phyloP scores from a whole-genome alignment of 2,113 vertebrate genomes.

The Orthonyx spaldingii region DNA sequence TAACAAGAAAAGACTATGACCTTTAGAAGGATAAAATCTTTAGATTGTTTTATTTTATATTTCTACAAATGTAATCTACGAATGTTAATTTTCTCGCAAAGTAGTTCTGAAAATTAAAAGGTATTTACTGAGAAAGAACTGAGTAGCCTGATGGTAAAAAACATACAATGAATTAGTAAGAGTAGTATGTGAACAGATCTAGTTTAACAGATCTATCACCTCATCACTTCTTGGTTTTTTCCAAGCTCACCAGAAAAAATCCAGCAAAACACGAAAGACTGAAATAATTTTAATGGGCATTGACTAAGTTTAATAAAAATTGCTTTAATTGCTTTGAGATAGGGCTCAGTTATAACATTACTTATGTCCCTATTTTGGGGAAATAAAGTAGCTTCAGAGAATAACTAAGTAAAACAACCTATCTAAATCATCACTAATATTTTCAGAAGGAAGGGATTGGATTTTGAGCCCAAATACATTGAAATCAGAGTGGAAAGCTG shows the following conservation, averaged over 20 bases:
- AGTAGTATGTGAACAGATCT: not conserved
- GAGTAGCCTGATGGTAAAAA: not conserved
- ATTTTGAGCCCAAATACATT: not conserved
- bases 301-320: slow-evolving; percentile 42
- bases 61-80: not conserved
- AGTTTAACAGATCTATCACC: slow-evolving; percentile 37
- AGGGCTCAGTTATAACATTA: not conserved
- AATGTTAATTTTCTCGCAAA: not conserved
- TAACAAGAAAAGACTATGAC: slow-evolving; percentile 23
- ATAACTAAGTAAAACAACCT: not conserved
- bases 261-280: slow-evolving; percentile 26
- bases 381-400: not conserved
- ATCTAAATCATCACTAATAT: not conserved
- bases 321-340: slow-evolving; percentile 46
- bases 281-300: slow-evolving; percentile 52
- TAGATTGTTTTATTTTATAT: slow-evolving; percentile 30
- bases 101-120: slow-evolving; percentile 5
- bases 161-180: not conserved
- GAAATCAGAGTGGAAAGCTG: not conserved
- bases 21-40: slow-evolving; percentile 33
- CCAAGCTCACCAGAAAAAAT: slow-evolving; percentile 52
- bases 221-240: not conserved
- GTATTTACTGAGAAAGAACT: slow-evolving; percentile 3
- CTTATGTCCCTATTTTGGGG: not conserved
- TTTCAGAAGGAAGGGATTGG: slow-evolving; percentile 2